Evolutionary conservation across 2,888 invertebrate genomes (phyloP).

Genomic region (Acronicta leporina): DNA sequence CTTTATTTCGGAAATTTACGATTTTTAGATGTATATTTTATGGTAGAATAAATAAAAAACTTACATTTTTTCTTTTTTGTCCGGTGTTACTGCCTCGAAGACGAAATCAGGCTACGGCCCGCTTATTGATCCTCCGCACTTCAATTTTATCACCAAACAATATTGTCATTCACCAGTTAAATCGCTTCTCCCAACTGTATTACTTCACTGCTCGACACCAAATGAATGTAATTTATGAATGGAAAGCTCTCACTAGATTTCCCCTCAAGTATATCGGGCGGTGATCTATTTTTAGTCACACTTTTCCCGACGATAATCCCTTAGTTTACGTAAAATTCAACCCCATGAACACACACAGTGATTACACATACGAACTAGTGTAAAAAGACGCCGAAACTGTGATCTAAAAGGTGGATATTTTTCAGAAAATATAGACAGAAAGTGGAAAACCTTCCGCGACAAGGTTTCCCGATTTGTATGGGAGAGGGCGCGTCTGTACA

Average conservation of each 20-base stretch:
- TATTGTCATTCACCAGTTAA: slow-evolving; percentile 64
- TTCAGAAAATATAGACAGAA: slow-evolving; percentile 77
- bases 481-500: slow-evolving; percentile 84
- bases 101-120: slow-evolving; percentile 34
- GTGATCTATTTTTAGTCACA: slow-evolving; percentile 78
- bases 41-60: slow-evolving; percentile 29
- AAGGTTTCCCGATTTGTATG: slow-evolving; percentile 83
- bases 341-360: slow-evolving; percentile 62
- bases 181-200: slow-evolving; percentile 65
- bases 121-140: slow-evolving; percentile 52
- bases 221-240: slow-evolving; percentile 86
- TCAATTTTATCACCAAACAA: slow-evolving; percentile 45
- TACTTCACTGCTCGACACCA: slow-evolving; percentile 77
- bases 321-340: slow-evolving; percentile 42
- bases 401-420: slow-evolving; percentile 72
- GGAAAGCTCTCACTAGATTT: slow-evolving; percentile 74
- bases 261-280: slow-evolving; percentile 70
- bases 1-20: too few relatives aligned
- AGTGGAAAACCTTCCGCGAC: slow-evolving; percentile 81
- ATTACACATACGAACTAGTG: slow-evolving; percentile 55
- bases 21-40: not conserved
- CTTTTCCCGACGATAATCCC: slow-evolving; percentile 53
- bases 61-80: slow-evolving; percentile 56
- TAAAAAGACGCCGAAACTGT: slow-evolving; percentile 60
- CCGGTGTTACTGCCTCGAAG: slow-evolving; percentile 27